Base-by-base conservation (phyloP, 2,888 invertebrate genomes). In the Dynastes tityus region DNA sequence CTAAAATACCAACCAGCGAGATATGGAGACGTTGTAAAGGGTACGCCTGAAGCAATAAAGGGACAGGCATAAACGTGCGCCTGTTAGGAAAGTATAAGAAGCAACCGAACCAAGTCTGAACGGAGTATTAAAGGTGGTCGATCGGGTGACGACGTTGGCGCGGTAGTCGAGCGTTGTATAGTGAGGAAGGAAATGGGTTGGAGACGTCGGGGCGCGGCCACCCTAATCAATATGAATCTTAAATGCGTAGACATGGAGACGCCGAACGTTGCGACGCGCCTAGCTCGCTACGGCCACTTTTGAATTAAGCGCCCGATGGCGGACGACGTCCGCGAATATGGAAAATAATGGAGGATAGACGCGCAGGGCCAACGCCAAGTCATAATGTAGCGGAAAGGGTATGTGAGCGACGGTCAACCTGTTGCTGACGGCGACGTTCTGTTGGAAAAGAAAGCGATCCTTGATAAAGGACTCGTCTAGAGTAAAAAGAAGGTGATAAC, bases 181-280 rank as follows among this genome's bases (percentile, higher is more conserved):
- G 22, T n/a, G 55, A 55, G 55, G 55, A 55, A 55, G 32, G 51
- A 70, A 70, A 70, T 58, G 55, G 55, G 40, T 32, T 16, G 49
- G 68, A 58, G 71, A 55, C 81, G 79, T 79, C 79, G 76, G 80
- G 81, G 81, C 80, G 81, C 82, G 81, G 81, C 16, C 53, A 11
- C 37, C 78, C 82, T 76, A 77, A 84, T 84, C 84, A 79, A 84
- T 84, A 81, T 80, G 79, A 83, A 81, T 82, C 81, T 82, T 82
- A 81, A 81, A 81, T 73, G 80, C 76, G 81, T 82, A 84, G 84
- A 84, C 84, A 75, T 45, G 77, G 80, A 80, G 84, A 83, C 84
- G 84, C 83, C 83, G 68, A 37, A 29, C 55, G 40, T 65, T 67
- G 74, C 79, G 79, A 77, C 79, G 79, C 65, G 67, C 37, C 29